These are phyloP conservation scores for Bembecia ichneumoniformis DNA, from an alignment of 2,888 invertebrate species.

Conservation along the genomic window DNA sequence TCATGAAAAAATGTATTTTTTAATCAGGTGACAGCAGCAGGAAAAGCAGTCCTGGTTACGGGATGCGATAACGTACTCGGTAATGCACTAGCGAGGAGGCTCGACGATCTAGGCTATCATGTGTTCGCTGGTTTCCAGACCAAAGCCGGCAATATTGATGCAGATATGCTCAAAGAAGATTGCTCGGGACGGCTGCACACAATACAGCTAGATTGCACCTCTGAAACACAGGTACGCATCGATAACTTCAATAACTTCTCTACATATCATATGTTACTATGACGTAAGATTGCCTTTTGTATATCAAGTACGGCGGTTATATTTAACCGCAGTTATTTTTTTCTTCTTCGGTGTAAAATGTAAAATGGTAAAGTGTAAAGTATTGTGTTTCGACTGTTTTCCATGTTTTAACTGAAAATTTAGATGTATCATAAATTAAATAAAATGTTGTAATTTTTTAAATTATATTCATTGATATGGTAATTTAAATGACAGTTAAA, in stretches of 20 bases:
- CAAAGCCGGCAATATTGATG: slow-evolving; percentile 77
- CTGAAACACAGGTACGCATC: slow-evolving; percentile 76
- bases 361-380: no score
- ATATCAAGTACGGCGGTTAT: no score
- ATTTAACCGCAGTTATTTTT: no score
- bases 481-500: no score
- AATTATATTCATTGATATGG: no score
- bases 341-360: no score
- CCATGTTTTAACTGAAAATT: no score
- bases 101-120: slow-evolving; percentile 88
- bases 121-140: slow-evolving; percentile 89
- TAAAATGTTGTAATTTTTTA: no score
- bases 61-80: slow-evolving; percentile 87
- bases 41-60: slow-evolving; percentile 87
- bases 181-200: slow-evolving; percentile 82
- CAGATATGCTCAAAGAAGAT: slow-evolving; percentile 82
- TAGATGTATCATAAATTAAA: no score
- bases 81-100: slow-evolving; percentile 80
- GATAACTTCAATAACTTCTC: no score
- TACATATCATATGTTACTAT: background rate
- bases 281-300: no score
- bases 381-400: no score
- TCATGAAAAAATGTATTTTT: background rate
- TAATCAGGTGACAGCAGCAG: slow-evolving; percentile 81
- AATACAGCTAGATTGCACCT: slow-evolving; percentile 85